Evolutionary conservation across 2,888 invertebrate genomes (phyloP), one percentile per base, ranked within the genome.

Genomic region (Pollenia amentaria): DNA sequence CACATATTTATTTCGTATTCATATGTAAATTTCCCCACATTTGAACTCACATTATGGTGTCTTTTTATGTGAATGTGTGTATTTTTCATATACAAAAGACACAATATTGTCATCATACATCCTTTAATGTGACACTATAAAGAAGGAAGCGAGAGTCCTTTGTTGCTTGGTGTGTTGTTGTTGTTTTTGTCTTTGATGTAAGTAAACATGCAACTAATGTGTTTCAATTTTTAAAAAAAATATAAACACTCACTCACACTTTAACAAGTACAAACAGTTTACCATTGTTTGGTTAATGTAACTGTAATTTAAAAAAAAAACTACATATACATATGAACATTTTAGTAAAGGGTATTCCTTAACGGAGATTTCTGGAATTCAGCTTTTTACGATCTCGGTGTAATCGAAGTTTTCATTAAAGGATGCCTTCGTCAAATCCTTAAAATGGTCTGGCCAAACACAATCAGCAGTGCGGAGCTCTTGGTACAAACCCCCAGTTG

Each of bases 191-290:
- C 75, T 86, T 82, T 86, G 83, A 83, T 75, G 83, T 86, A 57
- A 84, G 87, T 67, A 76, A 80, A 84, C 84, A 87, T 84, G 87
- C 84, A 87, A 84, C 84, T 87, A 87, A 87, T 87, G 84, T 87
- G 87, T 80, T 84, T 87, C 84, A 84, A 84, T 87, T 84, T 76
- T 46, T 21, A 80, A 40, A 51, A 55, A 67, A 65, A 55, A 69
- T 11, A 72, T 11, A 80, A 44, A 80, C 80, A 73, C 40, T 55
- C 42, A 46, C 55, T 44, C 70, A 53, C 48, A 77, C 57, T 73
- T 44, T 65, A 70, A 72, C 48, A 73, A 55, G 69, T 60, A 46
- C 18, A 73, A 65, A 55, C 53, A 40, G 57, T 53, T 29, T 60
- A 55, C 80, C 62, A 80, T 77, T 87, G 87, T 84, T 73, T 77